These are phyloP conservation scores for Chelonus formosanus DNA, from an alignment of 2,888 invertebrate genomes.

Conservation along the genomic window DNA sequence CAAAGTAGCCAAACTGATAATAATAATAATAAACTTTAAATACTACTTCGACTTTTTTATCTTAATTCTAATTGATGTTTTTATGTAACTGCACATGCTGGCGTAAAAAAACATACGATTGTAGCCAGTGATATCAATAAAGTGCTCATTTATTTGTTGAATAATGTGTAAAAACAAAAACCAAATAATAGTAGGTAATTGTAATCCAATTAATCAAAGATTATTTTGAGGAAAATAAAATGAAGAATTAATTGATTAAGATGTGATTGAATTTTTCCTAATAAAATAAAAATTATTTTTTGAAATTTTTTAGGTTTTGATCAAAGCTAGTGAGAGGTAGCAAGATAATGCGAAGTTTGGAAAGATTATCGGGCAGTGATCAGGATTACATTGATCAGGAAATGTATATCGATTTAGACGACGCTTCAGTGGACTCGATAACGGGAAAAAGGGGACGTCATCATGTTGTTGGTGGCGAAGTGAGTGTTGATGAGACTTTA, in stretches of 20 bases:
- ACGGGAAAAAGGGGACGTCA: constrained; percentile 63
- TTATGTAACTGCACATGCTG: background rate
- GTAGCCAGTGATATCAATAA: no score
- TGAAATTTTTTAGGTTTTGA: no score
- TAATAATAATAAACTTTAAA: no score
- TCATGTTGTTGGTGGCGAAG: constrained; percentile 60
- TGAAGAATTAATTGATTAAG: no score
- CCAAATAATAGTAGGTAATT: background rate
- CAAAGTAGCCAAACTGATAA: no score
- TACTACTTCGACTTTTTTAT: no score
- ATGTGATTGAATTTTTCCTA: no score
- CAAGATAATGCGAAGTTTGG: constrained; percentile 63
- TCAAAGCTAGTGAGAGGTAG: constrained; percentile 11
- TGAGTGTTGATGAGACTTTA: constrained; percentile 38
- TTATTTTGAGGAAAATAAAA: no score
- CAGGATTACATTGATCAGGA: constrained; percentile 63
- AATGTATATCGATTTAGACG: constrained; percentile 65
- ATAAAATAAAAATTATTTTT: no score
- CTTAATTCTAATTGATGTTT: no score
- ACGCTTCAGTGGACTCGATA: constrained; percentile 63
- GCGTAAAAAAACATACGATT: background rate
- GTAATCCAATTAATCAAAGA: no score
- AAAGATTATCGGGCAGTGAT: constrained; percentile 63
- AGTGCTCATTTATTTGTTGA: no score
- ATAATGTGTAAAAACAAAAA: background rate